phyloP scores from a whole-genome alignment of 2,888 invertebrate genomes.

The Amiota mariae region DNA sequence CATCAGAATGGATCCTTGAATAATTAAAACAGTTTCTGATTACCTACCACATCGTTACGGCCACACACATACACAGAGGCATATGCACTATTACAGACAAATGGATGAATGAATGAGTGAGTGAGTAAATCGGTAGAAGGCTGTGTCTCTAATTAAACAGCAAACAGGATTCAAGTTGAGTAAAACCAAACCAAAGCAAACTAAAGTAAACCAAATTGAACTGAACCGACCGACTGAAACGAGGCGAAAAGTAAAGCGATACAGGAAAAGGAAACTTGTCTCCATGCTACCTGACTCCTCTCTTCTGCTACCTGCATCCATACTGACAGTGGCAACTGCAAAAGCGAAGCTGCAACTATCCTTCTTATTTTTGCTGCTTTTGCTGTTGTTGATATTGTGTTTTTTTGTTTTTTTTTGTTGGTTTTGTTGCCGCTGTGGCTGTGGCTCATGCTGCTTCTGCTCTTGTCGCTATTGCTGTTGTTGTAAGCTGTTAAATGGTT shows the following conservation, averaged over 20 bases:
- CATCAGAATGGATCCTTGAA: slow-evolving; percentile 73
- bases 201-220: too few species aligned
- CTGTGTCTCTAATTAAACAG: slow-evolving; percentile 67
- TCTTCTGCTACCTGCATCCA: background rate
- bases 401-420: background rate
- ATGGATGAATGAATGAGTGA: background rate
- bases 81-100: slow-evolving; percentile 33
- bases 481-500: slow-evolving; percentile 19
- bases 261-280: slow-evolving; percentile 67
- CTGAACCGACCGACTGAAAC: slow-evolving; percentile 39
- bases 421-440: background rate
- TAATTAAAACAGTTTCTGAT: slow-evolving; percentile 73
- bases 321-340: slow-evolving; percentile 21
- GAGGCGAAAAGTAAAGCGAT: slow-evolving; percentile 40
- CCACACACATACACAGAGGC: slow-evolving; percentile 58
- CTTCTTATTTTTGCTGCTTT: background rate
- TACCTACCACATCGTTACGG: slow-evolving; percentile 70
- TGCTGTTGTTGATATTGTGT: background rate
- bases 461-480: background rate
- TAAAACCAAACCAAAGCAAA: too few species aligned
- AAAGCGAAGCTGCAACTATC: slow-evolving; percentile 1
- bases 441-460: background rate
- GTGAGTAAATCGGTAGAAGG: slow-evolving; percentile 55
- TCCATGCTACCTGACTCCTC: slow-evolving; percentile 50
- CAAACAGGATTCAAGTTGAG: slow-evolving; percentile 64